A percentile compares a stretch with the other conserved stretches of the same genome.
phyloP scores from a whole-genome alignment of 1,140 invertebrate genomes.

The Nomia melanderi region DNA sequence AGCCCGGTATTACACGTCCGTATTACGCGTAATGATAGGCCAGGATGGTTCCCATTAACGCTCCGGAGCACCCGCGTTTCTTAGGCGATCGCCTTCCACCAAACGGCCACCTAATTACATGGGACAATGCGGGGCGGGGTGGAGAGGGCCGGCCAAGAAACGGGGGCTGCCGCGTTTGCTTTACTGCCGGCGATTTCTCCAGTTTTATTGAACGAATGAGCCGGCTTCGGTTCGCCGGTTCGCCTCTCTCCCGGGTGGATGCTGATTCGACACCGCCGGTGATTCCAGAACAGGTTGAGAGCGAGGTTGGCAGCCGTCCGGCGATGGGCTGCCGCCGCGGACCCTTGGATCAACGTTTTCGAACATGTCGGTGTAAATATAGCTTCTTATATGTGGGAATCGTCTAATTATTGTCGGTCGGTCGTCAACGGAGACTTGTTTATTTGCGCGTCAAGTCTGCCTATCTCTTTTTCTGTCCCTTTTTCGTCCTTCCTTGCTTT shows the following conservation, averaged over 20 bases:
- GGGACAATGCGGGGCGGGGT: slow-evolving; percentile 38
- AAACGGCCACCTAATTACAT: slow-evolving; percentile 69
- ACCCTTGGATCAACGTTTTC: background rate
- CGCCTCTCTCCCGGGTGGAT: background rate
- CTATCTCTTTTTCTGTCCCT: background rate
- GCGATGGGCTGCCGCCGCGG: slow-evolving; percentile 14
- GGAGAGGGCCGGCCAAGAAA: background rate
- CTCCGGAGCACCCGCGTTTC: slow-evolving; percentile 64
- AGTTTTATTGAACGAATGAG: slow-evolving; percentile 31
- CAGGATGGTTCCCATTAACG: slow-evolving; percentile 65
- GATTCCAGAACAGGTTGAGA: slow-evolving; percentile 30
- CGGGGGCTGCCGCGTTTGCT: slow-evolving; percentile 15
- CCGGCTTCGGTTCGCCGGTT: background rate
- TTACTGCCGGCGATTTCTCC: slow-evolving; percentile 32
- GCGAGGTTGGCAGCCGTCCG: background rate
- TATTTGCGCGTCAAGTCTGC: background rate
- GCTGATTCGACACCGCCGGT: slow-evolving; percentile 17
- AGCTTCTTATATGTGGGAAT: slow-evolving; percentile 1
- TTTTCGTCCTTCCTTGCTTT: too few species aligned
- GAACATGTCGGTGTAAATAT: slow-evolving; percentile 17
- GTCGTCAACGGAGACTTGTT: background rate
- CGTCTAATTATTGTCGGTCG: slow-evolving; percentile 22
- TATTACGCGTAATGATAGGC: slow-evolving; percentile 73
- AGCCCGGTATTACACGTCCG: slow-evolving; percentile 64
- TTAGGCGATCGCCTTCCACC: slow-evolving; percentile 59